A percentile compares a stretch with the other conserved stretches of the same genome.
Evolutionary conservation across 1,140 invertebrate species (phyloP).

Genomic region (Rhagoletis zephyria): DNA sequence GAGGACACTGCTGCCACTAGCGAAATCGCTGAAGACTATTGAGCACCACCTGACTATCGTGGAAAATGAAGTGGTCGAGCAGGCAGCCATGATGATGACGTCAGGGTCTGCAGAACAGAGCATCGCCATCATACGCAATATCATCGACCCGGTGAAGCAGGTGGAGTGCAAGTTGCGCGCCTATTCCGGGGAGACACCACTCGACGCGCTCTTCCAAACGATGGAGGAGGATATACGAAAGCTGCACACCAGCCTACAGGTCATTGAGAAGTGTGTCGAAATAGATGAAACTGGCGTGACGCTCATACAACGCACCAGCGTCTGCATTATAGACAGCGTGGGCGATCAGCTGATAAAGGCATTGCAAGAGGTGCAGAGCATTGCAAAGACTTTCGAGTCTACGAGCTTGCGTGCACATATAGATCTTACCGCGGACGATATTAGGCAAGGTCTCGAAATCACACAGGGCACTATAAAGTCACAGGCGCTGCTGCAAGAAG

Average conservation of each 20-base stretch:
- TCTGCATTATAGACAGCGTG: conserved; percentile 77
- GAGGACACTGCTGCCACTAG: conserved; percentile 64
- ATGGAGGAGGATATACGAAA: conserved; percentile 77
- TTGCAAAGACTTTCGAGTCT: conserved; percentile 66
- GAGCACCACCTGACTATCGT: conserved; percentile 75
- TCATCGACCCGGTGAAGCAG: conserved; percentile 78
- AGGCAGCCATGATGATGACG: conserved; percentile 78
- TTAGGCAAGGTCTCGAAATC: conserved; percentile 74
- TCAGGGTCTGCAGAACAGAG: conserved; percentile 78
- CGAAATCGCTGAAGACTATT: conserved; percentile 65
- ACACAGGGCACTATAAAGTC: conserved; percentile 75
- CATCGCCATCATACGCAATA: conserved; percentile 78
- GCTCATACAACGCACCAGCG: conserved; percentile 78
- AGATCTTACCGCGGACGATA: conserved; percentile 73
- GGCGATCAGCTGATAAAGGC: conserved; percentile 75
- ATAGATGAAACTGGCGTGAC: conserved; percentile 79
- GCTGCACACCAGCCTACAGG: conserved; percentile 77
- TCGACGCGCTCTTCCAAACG: conserved; percentile 75
- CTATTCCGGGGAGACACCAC: conserved; percentile 72
- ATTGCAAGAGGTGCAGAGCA: conserved; percentile 74
- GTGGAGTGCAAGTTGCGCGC: conserved; percentile 77
- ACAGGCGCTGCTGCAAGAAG: conserved; percentile 74
- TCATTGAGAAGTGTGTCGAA: conserved; percentile 81
- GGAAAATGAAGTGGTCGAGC: conserved; percentile 77
- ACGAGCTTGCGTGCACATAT: conserved; percentile 72